Evolutionary conservation across 2,797 vertebrate genomes (phyloP).

Genomic region (Adrianichthys oophorus): DNA sequence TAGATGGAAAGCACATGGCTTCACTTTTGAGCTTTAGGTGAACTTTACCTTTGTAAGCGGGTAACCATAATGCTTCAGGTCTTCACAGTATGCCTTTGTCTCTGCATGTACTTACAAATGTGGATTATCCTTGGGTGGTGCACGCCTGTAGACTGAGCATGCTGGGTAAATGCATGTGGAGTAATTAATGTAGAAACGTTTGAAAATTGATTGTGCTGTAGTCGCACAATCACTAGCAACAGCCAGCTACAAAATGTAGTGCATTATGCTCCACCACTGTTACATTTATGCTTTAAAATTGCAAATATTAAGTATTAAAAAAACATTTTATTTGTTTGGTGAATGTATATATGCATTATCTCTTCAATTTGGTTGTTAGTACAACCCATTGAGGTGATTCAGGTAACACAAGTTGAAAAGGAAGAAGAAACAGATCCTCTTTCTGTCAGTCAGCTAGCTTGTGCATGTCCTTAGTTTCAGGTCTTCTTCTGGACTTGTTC

Average conservation of each 20-base stretch:
- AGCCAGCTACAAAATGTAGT: too few species aligned
- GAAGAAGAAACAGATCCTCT: constrained; percentile 13
- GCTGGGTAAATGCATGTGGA: constrained; percentile 38
- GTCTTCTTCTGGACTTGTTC: constrained; percentile 31
- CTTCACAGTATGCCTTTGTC: constrained; percentile 7
- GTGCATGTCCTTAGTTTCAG: constrained; percentile 34
- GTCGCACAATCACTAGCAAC: too few species aligned
- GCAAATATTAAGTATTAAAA: not conserved
- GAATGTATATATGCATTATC: constrained; percentile 16
- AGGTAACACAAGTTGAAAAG: constrained; percentile 10
- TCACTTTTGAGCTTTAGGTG: constrained; percentile 42
- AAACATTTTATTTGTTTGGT: constrained; percentile 10
- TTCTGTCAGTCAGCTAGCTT: constrained; percentile 10
- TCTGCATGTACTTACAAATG: constrained; percentile 8
- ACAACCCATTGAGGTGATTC: not conserved
- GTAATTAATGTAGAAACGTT: not conserved
- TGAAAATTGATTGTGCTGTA: too few species aligned
- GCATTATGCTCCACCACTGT: too few species aligned
- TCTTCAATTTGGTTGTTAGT: constrained; percentile 24
- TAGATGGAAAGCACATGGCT: constrained; percentile 52
- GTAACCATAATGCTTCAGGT: constrained; percentile 25
- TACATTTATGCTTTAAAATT: too few species aligned
- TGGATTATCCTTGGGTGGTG: not conserved
- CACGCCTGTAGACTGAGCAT: constrained; percentile 7
- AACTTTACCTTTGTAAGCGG: constrained; percentile 49